Conservation (phyloP, 2,113 vertebrate species). For the Rhinolophus sinicus region DNA sequence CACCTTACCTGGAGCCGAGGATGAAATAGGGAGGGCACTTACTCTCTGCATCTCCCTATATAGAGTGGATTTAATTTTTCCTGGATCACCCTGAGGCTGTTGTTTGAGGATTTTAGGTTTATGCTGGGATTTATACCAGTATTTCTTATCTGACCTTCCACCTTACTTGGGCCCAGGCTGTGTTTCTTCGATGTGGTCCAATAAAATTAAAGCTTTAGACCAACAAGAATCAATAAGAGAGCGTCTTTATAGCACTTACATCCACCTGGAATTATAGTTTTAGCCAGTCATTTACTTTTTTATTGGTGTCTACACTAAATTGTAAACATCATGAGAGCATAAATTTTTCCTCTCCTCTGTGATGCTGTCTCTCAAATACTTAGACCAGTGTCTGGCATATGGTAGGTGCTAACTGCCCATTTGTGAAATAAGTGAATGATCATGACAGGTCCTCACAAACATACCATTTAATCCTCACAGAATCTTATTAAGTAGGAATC, state of each 20-base stretch:
- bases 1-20: not conserved
- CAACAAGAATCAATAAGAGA: not conserved
- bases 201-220: not conserved
- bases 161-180: not conserved
- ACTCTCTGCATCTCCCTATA: not conserved
- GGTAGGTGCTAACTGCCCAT: not conserved
- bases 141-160: not conserved
- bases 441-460: not conserved
- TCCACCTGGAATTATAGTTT: not conserved
- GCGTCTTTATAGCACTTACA: not conserved
- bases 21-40: not conserved
- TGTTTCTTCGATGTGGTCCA: not conserved
- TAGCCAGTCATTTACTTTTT: not conserved
- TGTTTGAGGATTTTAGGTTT: not conserved
- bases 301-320: not conserved
- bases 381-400: not conserved
- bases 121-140: rapidly evolving
- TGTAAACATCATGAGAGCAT: not conserved
- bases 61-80: not conserved
- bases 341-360: not conserved
- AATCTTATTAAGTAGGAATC: not conserved
- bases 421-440: not conserved
- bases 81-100: not conserved
- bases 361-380: not conserved
- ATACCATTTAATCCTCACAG: not conserved